These are phyloP conservation scores for Ailuropoda melanoleuca DNA, from an alignment of 2,113 vertebrate genomes.

Conservation along the genomic window DNA sequence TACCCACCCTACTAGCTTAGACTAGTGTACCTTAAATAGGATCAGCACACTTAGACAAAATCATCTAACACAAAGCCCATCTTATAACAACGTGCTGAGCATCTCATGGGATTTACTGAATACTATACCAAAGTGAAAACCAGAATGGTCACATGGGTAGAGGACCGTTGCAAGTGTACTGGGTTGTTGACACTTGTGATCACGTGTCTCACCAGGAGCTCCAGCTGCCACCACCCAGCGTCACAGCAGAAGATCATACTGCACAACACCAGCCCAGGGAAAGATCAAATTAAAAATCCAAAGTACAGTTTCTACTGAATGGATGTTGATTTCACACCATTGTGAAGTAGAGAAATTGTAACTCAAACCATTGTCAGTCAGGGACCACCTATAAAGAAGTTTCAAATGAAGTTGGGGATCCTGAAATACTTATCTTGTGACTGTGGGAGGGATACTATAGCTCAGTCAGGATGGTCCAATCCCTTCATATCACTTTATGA, in stretches of 20 bases:
- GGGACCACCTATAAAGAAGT: not conserved
- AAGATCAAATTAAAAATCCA: not conserved
- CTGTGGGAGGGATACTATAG: not conserved
- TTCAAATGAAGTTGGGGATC: not conserved
- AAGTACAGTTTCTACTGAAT: not conserved
- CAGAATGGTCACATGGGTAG: not conserved
- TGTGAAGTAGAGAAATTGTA: not conserved
- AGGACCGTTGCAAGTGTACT: not conserved
- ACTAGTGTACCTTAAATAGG: not conserved
- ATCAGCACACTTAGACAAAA: not conserved
- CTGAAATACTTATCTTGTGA: not conserved
- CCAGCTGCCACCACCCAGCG: not conserved
- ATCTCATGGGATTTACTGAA: not conserved
- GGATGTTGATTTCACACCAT: not conserved
- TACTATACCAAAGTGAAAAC: not conserved
- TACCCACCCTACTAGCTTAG: not conserved
- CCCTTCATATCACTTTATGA: not conserved
- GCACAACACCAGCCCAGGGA: not conserved
- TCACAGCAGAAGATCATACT: not conserved
- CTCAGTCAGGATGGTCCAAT: not conserved
- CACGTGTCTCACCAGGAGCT: not conserved
- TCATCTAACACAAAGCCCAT: not conserved
- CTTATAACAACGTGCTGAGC: not conserved
- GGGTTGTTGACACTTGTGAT: not conserved
- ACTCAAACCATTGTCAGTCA: not conserved